Percentiles rank a stretch among this genome's conserved stretches.
phyloP scores from a whole-genome alignment of 1,140 invertebrate genomes.

The Leptestheria dahalacensis region DNA sequence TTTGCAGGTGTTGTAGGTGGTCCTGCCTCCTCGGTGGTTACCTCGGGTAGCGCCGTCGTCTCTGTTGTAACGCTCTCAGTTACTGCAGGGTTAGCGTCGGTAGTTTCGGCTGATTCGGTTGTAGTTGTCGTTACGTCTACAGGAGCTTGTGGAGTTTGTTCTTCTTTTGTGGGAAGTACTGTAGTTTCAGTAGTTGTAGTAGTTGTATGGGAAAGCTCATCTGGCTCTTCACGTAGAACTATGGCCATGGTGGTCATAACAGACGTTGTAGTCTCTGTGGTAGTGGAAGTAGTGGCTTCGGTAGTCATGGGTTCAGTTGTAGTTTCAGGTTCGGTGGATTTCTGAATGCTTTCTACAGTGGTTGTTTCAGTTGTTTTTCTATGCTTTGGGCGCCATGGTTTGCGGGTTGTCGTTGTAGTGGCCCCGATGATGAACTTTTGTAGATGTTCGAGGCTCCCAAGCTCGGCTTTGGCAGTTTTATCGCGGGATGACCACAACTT shows the following conservation, averaged over 20 bases:
- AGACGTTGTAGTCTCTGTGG: neutral
- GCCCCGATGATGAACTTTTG: neutral
- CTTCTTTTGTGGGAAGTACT: too few species aligned
- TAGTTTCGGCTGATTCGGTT: neutral
- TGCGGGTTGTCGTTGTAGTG: neutral
- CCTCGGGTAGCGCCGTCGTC: neutral
- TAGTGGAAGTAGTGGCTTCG: neutral
- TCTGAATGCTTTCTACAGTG: neutral
- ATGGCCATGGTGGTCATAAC: too few species aligned
- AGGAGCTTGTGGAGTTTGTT: too few species aligned
- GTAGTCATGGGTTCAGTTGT: neutral
- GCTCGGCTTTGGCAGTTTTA: neutral
- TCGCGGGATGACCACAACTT: too few species aligned
- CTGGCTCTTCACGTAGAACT: too few species aligned
- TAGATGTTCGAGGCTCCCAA: neutral
- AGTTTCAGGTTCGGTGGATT: neutral
- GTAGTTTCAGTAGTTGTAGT: neutral
- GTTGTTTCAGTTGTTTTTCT: neutral
- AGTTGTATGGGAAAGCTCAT: too few species aligned
- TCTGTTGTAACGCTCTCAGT: neutral
- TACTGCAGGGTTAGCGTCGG: neutral
- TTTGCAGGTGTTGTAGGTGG: too few species aligned
- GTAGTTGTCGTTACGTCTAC: neutral
- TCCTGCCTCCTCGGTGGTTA: neutral
- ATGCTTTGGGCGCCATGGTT: neutral